Evolutionary conservation across 2,888 invertebrate genomes (phyloP).

Genomic region (Acleris cristana): DNA sequence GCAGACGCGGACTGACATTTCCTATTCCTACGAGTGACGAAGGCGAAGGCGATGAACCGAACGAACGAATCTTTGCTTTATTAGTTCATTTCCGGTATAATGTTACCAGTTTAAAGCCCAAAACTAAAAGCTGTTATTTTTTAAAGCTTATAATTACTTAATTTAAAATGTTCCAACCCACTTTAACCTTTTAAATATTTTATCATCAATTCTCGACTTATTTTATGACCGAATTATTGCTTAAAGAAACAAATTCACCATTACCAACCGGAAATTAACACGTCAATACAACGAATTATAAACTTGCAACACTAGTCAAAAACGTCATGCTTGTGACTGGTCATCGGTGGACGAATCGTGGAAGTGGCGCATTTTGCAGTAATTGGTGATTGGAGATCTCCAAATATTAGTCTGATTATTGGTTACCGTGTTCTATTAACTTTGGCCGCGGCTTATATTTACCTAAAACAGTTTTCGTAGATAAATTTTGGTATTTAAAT

Average conservation of each 20-base stretch:
- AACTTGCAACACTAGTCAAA: conserved; percentile 54
- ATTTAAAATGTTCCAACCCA: no score
- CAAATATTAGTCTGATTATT: conserved; percentile 81
- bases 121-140: no score
- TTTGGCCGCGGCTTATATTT: conserved; percentile 70
- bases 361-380: conserved; percentile 79
- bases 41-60: conserved; percentile 1
- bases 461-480: conserved; percentile 52
- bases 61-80: neutral
- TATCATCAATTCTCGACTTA: neutral
- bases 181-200: neutral
- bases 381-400: conserved; percentile 84
- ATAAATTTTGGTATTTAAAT: conserved; percentile 51
- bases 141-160: no score
- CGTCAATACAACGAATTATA: conserved; percentile 3
- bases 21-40: conserved; percentile 43
- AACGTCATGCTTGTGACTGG: conserved; percentile 83
- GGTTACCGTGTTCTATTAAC: conserved; percentile 76
- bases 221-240: neutral
- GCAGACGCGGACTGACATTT: conserved; percentile 51
- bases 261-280: conserved; percentile 10
- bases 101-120: conserved; percentile 44
- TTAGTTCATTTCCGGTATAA: conserved; percentile 46
- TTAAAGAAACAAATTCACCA: neutral
- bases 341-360: conserved; percentile 84